Conservation (phyloP, 2,888 invertebrate species). For the Oscheius sp. region DNA sequence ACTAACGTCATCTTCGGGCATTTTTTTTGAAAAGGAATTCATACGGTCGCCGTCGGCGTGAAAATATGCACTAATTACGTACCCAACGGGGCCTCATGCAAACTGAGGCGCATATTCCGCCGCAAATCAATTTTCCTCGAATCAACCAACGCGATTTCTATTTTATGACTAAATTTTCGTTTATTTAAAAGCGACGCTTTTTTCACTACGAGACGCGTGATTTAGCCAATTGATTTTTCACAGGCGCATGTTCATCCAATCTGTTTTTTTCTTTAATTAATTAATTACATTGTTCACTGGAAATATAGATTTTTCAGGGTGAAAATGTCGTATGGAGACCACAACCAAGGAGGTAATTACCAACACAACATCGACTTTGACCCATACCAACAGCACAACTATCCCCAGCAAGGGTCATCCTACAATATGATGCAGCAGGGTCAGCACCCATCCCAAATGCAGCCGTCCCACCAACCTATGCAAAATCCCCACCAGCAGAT, state of each 20-base stretch:
- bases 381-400: slow-evolving; percentile 13
- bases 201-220: no score
- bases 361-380: slow-evolving; percentile 21
- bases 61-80: neutral
- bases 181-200: no score
- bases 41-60: slow-evolving; percentile 22
- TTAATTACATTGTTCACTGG: no score
- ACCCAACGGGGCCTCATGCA: neutral
- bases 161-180: no score
- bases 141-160: no score
- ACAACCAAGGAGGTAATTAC: slow-evolving; percentile 26
- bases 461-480: slow-evolving; percentile 9
- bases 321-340: slow-evolving; percentile 14
- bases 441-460: slow-evolving; percentile 1
- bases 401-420: slow-evolving; percentile 25
- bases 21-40: neutral
- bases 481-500: slow-evolving; percentile 21
- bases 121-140: no score
- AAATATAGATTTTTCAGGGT: neutral
- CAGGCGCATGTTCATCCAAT: no score
- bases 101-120: no score
- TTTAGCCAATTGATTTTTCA: no score
- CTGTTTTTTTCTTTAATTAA: no score
- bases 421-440: slow-evolving; percentile 30
- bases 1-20: no score